Evolutionary conservation across 2,888 invertebrate genomes (phyloP).

Genomic region (Tenthredo mesomela): DNA sequence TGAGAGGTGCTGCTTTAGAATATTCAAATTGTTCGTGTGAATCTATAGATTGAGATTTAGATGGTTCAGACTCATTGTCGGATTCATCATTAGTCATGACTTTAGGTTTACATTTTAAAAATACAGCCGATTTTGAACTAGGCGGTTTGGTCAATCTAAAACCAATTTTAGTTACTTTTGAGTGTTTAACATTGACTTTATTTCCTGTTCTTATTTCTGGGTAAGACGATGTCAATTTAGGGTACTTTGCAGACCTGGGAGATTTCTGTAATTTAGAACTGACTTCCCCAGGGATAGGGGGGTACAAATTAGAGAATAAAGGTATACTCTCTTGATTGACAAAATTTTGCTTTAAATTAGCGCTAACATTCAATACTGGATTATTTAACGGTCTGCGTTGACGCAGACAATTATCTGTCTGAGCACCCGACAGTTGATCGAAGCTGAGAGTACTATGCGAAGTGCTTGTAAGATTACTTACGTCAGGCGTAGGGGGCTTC

Average conservation of each 20-base stretch:
- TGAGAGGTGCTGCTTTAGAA: slow-evolving; percentile 59
- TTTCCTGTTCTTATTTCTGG: slow-evolving; percentile 64
- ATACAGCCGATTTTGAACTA: slow-evolving; percentile 65
- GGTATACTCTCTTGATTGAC: slow-evolving; percentile 42
- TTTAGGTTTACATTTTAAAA: slow-evolving; percentile 70
- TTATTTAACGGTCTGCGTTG: slow-evolving; percentile 65
- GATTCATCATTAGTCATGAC: slow-evolving; percentile 17
- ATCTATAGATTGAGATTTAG: slow-evolving; percentile 15
- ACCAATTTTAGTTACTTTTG: slow-evolving; percentile 25
- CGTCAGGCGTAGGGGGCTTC: slow-evolving; percentile 72
- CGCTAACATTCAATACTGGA: slow-evolving; percentile 13
- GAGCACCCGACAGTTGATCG: slow-evolving; percentile 62
- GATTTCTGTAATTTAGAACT: slow-evolving; percentile 55
- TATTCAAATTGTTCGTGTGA: slow-evolving; percentile 71
- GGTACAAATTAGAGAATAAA: slow-evolving; percentile 14
- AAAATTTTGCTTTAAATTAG: background rate
- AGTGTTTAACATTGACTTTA: slow-evolving; percentile 54
- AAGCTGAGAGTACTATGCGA: slow-evolving; percentile 67
- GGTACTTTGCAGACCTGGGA: slow-evolving; percentile 68
- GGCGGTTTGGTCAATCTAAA: slow-evolving; percentile 61
- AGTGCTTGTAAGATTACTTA: slow-evolving; percentile 72
- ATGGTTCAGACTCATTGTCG: slow-evolving; percentile 13
- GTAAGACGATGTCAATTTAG: slow-evolving; percentile 67
- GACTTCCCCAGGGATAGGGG: background rate
- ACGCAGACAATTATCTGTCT: slow-evolving; percentile 67